These are phyloP conservation scores for Antennarius maculatus DNA, from an alignment of 2,797 vertebrate species.

Conservation along the genomic window DNA sequence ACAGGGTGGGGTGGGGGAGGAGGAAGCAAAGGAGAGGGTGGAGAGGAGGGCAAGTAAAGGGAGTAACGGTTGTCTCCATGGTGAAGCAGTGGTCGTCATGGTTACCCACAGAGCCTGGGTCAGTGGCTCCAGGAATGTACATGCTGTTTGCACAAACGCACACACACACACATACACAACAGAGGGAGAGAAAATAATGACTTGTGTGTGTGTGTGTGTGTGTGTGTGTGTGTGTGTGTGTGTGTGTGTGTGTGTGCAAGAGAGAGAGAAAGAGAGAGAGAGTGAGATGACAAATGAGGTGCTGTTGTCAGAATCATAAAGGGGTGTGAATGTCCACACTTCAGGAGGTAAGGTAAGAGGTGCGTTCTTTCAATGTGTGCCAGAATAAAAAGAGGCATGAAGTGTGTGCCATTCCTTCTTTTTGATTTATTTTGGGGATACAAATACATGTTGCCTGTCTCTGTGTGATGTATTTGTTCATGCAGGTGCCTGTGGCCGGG, in stretches of 20 bases:
- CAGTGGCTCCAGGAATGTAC: slow-evolving; percentile 84
- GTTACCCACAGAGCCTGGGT: slow-evolving; percentile 83
- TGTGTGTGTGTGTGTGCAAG: slow-evolving; percentile 42
- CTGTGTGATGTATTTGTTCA: slow-evolving; percentile 41
- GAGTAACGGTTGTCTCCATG: slow-evolving; percentile 82
- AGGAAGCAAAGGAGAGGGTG: slow-evolving; percentile 36
- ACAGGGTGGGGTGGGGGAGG: slow-evolving; percentile 1
- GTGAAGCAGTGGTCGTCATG: slow-evolving; percentile 82
- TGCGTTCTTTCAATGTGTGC: slow-evolving; percentile 56
- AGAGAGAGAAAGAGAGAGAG: no score
- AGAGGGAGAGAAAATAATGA: no score
- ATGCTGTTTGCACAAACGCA: slow-evolving; percentile 72
- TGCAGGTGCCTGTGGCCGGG: slow-evolving; percentile 42
- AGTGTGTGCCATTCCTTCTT: slow-evolving; percentile 35
- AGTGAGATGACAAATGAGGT: slow-evolving; percentile 74
- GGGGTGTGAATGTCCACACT: slow-evolving; percentile 71
- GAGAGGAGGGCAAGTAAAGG: slow-evolving; percentile 58
- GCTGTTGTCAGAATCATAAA: slow-evolving; percentile 71
- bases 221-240: slow-evolving; percentile 24
- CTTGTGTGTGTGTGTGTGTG: slow-evolving; percentile 41
- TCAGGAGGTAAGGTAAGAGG: slow-evolving; percentile 64
- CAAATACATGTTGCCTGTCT: slow-evolving; percentile 28
- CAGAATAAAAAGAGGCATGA: slow-evolving; percentile 22
- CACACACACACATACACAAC: background rate
- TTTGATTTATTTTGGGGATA: slow-evolving; percentile 29